Evolutionary conservation across 2,797 vertebrate species (phyloP).

Genomic region (Tokudaia muenninki): DNA sequence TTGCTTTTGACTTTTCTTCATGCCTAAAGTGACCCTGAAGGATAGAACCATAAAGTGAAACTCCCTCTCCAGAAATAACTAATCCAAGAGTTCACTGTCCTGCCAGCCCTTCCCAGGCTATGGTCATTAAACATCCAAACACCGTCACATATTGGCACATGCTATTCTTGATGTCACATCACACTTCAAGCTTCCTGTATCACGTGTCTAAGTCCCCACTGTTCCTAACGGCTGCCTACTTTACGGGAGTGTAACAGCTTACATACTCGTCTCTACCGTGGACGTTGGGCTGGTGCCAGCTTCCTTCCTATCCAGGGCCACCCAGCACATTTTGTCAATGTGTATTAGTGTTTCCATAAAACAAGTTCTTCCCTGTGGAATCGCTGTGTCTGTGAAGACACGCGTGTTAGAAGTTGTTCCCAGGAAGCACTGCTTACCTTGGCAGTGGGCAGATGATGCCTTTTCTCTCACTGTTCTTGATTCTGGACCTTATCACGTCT

Average conservation of each 20-base stretch:
- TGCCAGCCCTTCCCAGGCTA: background rate
- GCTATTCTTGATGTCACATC: background rate
- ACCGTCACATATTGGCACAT: background rate
- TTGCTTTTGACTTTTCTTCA: slow-evolving; percentile 34
- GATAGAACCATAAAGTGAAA: background rate
- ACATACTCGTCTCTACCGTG: too few species aligned
- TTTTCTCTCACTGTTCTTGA: background rate
- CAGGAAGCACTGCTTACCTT: too few species aligned
- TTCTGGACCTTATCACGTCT: background rate
- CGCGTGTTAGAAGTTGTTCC: too few species aligned
- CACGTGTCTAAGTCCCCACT: background rate
- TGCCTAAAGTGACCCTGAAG: background rate
- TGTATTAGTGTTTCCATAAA: background rate
- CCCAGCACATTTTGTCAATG: background rate
- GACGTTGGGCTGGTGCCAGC: background rate
- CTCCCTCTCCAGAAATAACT: background rate
- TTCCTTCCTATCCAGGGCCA: background rate
- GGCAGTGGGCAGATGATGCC: background rate
- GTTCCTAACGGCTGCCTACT: background rate
- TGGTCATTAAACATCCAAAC: background rate
- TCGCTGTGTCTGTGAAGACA: background rate
- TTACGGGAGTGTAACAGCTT: background rate
- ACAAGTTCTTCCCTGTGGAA: background rate
- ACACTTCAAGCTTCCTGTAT: background rate
- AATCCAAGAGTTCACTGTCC: background rate